Evolutionary conservation across 2,888 invertebrate species (phyloP).

Genomic region (Mechanitis messenoides): DNA sequence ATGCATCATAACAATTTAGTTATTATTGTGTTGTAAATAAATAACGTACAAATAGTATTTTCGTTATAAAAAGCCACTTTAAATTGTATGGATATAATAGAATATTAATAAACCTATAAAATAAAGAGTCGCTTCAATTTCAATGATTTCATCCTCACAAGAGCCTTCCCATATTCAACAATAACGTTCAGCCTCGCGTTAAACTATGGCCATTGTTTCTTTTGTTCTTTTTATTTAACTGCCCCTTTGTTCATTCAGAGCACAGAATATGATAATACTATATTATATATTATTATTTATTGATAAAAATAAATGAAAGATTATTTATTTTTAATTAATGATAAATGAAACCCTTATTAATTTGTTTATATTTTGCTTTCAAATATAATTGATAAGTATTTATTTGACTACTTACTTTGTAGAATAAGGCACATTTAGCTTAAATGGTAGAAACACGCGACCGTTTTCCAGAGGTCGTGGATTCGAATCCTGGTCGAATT

Average conservation of each 20-base stretch:
- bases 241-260: conserved; percentile 46
- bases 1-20: too few relatives aligned
- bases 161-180: conserved; percentile 57
- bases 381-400: too few relatives aligned
- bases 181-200: conserved; percentile 62
- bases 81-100: conserved; percentile 20
- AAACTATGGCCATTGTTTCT: conserved; percentile 65
- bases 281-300: conserved; percentile 8
- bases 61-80: conserved; percentile 24
- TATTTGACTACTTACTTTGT: too few relatives aligned
- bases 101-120: conserved; percentile 26
- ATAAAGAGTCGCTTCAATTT: conserved; percentile 42
- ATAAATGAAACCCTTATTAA: too few relatives aligned
- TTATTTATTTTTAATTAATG: too few relatives aligned
- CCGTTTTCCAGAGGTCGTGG: too few relatives aligned
- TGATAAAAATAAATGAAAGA: too few relatives aligned
- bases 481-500: too few relatives aligned
- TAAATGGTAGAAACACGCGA: too few relatives aligned
- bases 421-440: too few relatives aligned
- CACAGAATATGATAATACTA: conserved; percentile 44
- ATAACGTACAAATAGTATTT: not conserved
- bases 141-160: conserved; percentile 46
- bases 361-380: too few relatives aligned
- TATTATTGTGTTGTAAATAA: too few relatives aligned
- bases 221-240: conserved; percentile 65